phyloP scores from a whole-genome alignment of 2,888 invertebrate species.

The Oeneis ivallda region DNA sequence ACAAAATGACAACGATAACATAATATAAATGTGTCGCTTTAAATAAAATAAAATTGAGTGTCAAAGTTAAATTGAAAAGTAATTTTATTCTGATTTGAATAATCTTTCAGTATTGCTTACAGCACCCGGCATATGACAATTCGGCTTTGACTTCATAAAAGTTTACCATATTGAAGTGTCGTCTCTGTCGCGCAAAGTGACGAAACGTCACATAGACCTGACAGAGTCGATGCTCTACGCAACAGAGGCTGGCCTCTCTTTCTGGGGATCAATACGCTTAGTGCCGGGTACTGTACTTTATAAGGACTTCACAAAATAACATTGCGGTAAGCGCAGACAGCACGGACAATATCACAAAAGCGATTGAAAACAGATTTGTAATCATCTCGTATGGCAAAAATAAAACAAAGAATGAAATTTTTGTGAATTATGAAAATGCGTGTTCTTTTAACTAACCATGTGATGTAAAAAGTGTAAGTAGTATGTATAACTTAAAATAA shows the following conservation, averaged over 20 bases:
- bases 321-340: slow-evolving; percentile 29
- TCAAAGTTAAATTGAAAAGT: neutral
- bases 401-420: neutral
- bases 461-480: slow-evolving; percentile 5
- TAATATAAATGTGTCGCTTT: neutral
- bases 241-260: too few species aligned
- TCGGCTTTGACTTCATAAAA: neutral
- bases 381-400: too few species aligned
- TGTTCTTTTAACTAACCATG: too few species aligned
- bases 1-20: neutral
- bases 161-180: too few species aligned
- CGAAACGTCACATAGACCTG: too few species aligned
- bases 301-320: slow-evolving; percentile 19
- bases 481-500: slow-evolving; percentile 9
- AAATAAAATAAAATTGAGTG: neutral
- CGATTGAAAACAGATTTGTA: neutral
- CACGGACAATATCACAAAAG: slow-evolving; percentile 26
- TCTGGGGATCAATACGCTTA: too few species aligned
- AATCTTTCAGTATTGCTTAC: neutral
- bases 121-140: neutral
- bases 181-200: too few species aligned
- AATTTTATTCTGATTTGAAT: neutral
- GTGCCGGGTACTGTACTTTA: too few species aligned
- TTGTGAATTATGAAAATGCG: neutral
- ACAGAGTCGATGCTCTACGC: too few species aligned